Percentiles rank a stretch among this genome's conserved stretches.
These are phyloP conservation scores for Bubo bubo DNA, from an alignment of 2,113 vertebrate genomes.

Conservation along the genomic window DNA sequence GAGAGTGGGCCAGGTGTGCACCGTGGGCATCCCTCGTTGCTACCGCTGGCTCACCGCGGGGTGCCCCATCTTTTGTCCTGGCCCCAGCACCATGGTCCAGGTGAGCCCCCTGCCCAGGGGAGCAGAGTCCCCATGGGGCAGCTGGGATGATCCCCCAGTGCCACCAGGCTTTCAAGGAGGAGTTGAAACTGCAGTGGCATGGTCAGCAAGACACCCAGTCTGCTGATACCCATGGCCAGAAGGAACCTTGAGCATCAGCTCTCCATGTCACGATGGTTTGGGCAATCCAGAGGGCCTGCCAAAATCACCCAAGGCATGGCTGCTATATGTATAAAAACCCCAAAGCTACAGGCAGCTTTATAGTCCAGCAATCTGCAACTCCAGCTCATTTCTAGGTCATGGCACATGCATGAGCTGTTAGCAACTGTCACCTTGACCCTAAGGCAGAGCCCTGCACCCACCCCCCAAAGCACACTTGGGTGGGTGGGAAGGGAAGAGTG, in stretches of 20 bases:
- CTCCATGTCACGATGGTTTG: neutral
- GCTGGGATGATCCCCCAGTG: neutral
- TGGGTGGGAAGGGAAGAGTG: neutral
- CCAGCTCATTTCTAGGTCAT: neutral
- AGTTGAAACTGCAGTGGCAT: neutral
- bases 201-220: neutral
- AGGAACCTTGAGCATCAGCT: neutral
- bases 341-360: neutral
- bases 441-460: neutral
- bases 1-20: neutral
- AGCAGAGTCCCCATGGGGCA: neutral
- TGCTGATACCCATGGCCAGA: neutral
- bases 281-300: neutral
- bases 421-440: neutral
- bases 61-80: neutral
- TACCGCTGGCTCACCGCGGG: neutral
- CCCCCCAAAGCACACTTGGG: neutral
- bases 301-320: neutral
- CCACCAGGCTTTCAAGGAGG: neutral
- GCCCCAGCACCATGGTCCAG: neutral
- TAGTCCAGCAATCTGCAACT: neutral
- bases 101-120: neutral
- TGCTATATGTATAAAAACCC: rapidly evolving
- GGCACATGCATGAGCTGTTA: neutral
- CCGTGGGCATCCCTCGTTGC: rapidly evolving